These are phyloP conservation scores for Drosophila anomelani DNA, from an alignment of 2,888 invertebrate genomes.

Conservation along the genomic window DNA sequence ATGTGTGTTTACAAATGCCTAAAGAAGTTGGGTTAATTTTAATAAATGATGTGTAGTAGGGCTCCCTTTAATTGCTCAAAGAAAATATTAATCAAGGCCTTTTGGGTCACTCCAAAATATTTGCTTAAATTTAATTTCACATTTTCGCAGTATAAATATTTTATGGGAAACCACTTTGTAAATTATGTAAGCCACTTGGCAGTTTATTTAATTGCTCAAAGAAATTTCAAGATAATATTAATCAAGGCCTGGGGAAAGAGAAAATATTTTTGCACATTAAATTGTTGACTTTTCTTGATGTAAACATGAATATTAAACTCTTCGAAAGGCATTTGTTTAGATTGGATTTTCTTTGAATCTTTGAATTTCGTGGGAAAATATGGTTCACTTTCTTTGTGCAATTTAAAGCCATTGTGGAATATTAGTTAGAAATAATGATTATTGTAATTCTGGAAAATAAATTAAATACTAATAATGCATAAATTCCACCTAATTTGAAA, in stretches of 20 bases:
- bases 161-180: background rate
- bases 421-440: too few relatives aligned
- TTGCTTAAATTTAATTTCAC: constrained; percentile 5
- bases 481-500: too few relatives aligned
- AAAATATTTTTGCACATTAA: constrained; percentile 3
- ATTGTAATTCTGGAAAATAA: background rate
- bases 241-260: background rate
- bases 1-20: constrained; percentile 29
- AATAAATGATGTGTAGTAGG: constrained; percentile 1
- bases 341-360: background rate
- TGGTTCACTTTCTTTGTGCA: background rate
- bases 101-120: background rate
- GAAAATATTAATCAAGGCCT: constrained; percentile 8
- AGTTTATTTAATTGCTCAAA: constrained; percentile 3
- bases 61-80: constrained; percentile 11
- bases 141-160: background rate
- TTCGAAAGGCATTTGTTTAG: background rate
- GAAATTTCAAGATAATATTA: background rate
- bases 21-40: constrained; percentile 24
- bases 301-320: background rate
- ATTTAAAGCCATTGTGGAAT: background rate
- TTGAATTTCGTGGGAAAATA: background rate
- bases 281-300: background rate
- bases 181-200: constrained; percentile 1
- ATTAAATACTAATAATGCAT: too few relatives aligned